These are phyloP conservation scores for Bombus vancouverensis DNA, from an alignment of 1,140 invertebrate species.

Conservation along the genomic window DNA sequence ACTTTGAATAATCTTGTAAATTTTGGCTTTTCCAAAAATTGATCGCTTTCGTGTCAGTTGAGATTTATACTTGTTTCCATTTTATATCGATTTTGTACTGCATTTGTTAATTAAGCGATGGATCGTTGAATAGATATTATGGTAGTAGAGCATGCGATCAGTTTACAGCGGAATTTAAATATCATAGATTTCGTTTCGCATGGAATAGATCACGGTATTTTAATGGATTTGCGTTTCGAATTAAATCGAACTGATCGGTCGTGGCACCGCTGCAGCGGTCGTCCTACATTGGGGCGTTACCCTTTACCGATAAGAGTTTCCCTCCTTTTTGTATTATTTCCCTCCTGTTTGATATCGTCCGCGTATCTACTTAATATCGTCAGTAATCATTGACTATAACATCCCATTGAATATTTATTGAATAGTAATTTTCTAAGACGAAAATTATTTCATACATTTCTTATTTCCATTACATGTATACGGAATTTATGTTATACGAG, in stretches of 20 bases:
- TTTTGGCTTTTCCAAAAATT: no score
- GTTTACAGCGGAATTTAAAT: not conserved
- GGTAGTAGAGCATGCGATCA: not conserved
- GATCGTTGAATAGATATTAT: not conserved
- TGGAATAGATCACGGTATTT: not conserved
- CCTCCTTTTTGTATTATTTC: not conserved
- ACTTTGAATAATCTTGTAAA: no score
- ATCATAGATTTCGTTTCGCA: not conserved
- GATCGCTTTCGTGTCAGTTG: no score
- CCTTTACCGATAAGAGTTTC: not conserved
- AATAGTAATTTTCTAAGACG: not conserved
- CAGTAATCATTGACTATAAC: not conserved
- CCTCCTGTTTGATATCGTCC: not conserved
- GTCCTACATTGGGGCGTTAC: slow-evolving; percentile 12
- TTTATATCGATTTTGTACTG: not conserved
- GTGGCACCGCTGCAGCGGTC: no score
- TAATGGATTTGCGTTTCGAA: not conserved
- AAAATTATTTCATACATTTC: not conserved
- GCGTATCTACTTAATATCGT: no score
- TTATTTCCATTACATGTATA: no score
- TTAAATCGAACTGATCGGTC: slow-evolving; percentile 1
- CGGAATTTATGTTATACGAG: not conserved
- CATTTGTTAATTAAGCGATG: not conserved
- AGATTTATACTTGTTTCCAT: no score
- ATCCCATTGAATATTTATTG: not conserved